phyloP scores from a whole-genome alignment of 2,888 invertebrate genomes.

The Cheilosia impressa region DNA sequence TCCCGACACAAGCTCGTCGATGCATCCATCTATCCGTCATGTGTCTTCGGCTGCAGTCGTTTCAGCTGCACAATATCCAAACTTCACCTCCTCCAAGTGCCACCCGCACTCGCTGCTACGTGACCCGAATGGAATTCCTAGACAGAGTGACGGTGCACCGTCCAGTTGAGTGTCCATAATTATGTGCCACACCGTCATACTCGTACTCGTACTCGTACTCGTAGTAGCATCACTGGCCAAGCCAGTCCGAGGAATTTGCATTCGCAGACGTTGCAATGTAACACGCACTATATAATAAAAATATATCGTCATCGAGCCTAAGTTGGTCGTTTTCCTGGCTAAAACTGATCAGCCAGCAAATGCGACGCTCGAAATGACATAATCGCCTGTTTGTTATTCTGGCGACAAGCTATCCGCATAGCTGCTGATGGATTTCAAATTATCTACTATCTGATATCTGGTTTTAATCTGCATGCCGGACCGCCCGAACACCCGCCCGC shows the following conservation, averaged over 20 bases:
- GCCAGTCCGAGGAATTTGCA: conserved; percentile 40
- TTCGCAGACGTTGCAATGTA: conserved; percentile 57
- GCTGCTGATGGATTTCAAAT: conserved; percentile 63
- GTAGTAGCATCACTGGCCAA: conserved; percentile 16
- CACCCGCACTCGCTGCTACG: conserved; percentile 65
- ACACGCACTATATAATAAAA: conserved; percentile 12
- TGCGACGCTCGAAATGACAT: conserved; percentile 47
- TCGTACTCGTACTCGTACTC: background rate
- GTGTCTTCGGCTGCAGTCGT: conserved; percentile 35
- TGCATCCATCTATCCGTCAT: conserved; percentile 31
- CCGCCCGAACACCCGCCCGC: background rate
- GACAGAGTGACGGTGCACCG: conserved; percentile 39
- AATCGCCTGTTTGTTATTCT: conserved; percentile 68
- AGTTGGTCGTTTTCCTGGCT: conserved; percentile 14
- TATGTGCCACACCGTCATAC: conserved; percentile 38
- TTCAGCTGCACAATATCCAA: conserved; percentile 48
- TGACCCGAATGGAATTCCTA: conserved; percentile 48
- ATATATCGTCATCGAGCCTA: background rate
- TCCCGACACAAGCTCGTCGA: conserved; percentile 10
- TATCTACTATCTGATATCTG: conserved; percentile 45
- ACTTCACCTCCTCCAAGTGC: conserved; percentile 58
- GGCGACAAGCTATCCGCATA: conserved; percentile 63
- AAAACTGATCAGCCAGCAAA: conserved; percentile 23
- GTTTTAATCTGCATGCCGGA: conserved; percentile 18
- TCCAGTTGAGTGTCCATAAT: conserved; percentile 57